A percentile compares a stretch with the other conserved stretches of the same genome.
Conservation (phyloP, 2,888 invertebrate species). For the Bombylius discolor region DNA sequence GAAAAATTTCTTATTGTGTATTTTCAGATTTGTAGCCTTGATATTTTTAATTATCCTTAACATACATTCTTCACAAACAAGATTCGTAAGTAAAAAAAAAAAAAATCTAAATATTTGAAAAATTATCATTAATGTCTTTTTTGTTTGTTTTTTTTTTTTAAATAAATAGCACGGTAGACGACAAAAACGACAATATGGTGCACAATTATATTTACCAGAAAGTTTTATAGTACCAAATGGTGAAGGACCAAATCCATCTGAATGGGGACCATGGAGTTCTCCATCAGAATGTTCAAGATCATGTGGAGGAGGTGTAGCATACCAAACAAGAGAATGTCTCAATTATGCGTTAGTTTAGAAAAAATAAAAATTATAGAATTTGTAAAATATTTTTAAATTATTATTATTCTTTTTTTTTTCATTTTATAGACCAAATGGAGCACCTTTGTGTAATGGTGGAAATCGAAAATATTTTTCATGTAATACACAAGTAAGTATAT, state of each 20-base stretch:
- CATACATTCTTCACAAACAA: slow-evolving; percentile 41
- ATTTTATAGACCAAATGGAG: slow-evolving; percentile 46
- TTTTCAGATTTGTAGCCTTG: slow-evolving; percentile 50
- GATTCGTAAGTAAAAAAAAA: slow-evolving; percentile 44
- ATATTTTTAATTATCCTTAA: slow-evolving; percentile 43
- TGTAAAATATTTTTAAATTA: not conserved
- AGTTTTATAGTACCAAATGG: slow-evolving; percentile 59
- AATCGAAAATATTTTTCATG: slow-evolving; percentile 79
- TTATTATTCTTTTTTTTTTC: slow-evolving; percentile 3
- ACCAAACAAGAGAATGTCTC: slow-evolving; percentile 66
- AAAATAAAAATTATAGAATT: not conserved
- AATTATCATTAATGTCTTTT: not conserved
- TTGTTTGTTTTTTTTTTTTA: slow-evolving; percentile 23
- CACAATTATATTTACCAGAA: slow-evolving; percentile 56
- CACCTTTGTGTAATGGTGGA: slow-evolving; percentile 58
- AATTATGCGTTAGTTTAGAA: slow-evolving; percentile 1
- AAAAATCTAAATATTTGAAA: not conserved
- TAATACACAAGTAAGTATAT: slow-evolving; percentile 58
- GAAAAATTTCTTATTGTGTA: not conserved
- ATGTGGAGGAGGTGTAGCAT: slow-evolving; percentile 87
- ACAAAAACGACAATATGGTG: slow-evolving; percentile 66
- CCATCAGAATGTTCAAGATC: slow-evolving; percentile 76
- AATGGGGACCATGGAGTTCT: slow-evolving; percentile 75
- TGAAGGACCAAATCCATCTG: slow-evolving; percentile 46
- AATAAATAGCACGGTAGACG: slow-evolving; percentile 47